Conservation (phyloP, 2,113 vertebrate species). For the Actenoides lindsayi region DNA sequence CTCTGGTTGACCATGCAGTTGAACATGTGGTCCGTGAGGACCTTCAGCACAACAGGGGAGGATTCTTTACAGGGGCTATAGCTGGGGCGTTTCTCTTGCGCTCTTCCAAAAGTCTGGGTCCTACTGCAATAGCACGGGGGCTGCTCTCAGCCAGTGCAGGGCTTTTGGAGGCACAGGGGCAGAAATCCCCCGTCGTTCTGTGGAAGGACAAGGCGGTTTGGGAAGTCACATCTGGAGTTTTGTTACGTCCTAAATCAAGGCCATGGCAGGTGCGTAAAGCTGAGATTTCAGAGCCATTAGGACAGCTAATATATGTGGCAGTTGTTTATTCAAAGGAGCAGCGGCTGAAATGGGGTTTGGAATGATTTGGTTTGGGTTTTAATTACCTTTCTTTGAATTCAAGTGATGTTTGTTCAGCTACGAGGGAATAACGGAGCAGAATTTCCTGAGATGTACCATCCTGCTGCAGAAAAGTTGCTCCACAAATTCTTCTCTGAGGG, state of each 20-base stretch:
- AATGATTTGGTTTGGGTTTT: neutral
- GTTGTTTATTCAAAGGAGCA: slow-evolving; percentile 18
- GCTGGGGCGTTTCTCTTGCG: neutral
- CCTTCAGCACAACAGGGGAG: neutral
- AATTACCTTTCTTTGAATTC: neutral
- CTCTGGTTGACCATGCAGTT: neutral
- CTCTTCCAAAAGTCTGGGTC: neutral
- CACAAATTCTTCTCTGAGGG: neutral
- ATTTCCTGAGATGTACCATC: neutral
- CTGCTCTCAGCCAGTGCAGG: neutral
- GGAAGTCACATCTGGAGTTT: slow-evolving; percentile 20
- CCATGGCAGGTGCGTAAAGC: slow-evolving; percentile 1
- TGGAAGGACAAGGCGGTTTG: rapidly evolving
- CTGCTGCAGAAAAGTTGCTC: neutral
- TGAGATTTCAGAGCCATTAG: neutral
- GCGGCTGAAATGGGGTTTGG: neutral
- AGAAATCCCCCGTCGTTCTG: neutral
- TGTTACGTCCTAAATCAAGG: neutral
- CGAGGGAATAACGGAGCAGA: neutral
- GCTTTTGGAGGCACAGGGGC: neutral
- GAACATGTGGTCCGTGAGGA: rapidly evolving
- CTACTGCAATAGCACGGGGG: rapidly evolving
- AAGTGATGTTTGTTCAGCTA: neutral
- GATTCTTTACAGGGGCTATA: neutral
- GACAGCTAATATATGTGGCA: neutral